These are phyloP conservation scores for Ploceus nigricollis DNA, from an alignment of 2,113 vertebrate species.

Conservation along the genomic window DNA sequence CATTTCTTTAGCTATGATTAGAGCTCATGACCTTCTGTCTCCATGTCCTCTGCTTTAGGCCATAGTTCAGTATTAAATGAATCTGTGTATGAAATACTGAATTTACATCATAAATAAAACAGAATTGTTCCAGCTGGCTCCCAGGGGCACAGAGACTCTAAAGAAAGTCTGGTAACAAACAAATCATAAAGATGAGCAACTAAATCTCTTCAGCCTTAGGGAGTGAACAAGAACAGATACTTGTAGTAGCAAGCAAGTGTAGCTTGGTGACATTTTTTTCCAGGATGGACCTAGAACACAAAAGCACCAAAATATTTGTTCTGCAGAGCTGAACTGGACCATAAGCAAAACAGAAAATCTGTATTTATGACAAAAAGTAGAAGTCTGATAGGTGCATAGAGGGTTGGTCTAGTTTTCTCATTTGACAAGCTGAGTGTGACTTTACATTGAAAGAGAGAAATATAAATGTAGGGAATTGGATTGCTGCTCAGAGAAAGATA, in stretches of 20 bases:
- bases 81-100: neutral
- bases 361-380: neutral
- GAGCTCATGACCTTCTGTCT: neutral
- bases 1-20: neutral
- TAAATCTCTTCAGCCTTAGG: neutral
- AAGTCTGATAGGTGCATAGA: neutral
- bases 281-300: neutral
- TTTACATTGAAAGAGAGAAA: neutral
- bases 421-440: neutral
- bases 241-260: neutral
- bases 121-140: neutral
- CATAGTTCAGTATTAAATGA: neutral
- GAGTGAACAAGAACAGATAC: neutral
- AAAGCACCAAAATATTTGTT: neutral
- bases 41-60: neutral
- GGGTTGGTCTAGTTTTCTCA: neutral
- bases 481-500: neutral
- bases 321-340: neutral
- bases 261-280: neutral
- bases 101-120: neutral
- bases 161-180: neutral
- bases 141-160: neutral
- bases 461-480: neutral
- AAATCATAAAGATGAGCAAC: neutral
- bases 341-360: neutral